Conservation (phyloP, 2,888 invertebrate genomes). For the Cheiracanthium punctorium region DNA sequence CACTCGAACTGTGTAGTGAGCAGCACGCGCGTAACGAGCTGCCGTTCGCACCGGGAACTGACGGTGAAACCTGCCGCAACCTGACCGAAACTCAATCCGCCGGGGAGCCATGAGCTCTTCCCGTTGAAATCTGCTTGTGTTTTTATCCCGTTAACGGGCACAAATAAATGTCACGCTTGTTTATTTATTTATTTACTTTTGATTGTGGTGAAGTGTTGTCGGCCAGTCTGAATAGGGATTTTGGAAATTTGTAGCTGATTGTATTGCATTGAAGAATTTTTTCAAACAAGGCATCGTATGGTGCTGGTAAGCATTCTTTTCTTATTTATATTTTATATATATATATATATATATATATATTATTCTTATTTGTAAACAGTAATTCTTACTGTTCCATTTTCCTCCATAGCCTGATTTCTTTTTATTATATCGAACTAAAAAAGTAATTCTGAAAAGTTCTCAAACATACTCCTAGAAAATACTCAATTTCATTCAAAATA, state of each 20-base stretch:
- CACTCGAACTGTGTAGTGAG: neutral
- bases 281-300: constrained; percentile 43
- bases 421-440: no score
- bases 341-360: no score
- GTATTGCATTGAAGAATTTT: neutral
- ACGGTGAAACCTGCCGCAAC: neutral
- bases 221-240: neutral
- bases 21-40: constrained; percentile 14
- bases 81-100: neutral
- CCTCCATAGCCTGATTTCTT: no score
- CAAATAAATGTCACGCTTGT: neutral
- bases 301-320: constrained; percentile 39
- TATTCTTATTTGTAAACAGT: no score
- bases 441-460: no score
- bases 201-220: neutral
- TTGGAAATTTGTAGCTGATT: neutral
- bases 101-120: neutral
- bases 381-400: no score
- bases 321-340: no score
- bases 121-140: neutral
- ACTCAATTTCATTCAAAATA: no score
- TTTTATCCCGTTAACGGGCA: neutral
- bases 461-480: no score
- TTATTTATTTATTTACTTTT: no score
- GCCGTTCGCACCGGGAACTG: neutral